Evolutionary conservation across 2,888 invertebrate genomes (phyloP).

Genomic region (Plagodis pulveraria): DNA sequence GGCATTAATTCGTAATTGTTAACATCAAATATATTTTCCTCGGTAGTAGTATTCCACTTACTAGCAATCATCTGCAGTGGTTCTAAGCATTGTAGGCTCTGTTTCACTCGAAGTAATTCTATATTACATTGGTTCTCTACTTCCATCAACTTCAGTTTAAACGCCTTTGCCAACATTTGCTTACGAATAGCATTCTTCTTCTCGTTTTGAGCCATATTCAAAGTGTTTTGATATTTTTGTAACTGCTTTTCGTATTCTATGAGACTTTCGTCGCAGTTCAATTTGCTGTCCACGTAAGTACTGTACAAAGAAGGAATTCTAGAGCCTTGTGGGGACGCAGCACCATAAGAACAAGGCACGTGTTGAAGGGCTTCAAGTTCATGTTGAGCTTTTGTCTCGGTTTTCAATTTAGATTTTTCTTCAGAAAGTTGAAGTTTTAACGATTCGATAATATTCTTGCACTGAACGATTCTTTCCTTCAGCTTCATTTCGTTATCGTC

Average conservation of each 20-base stretch:
- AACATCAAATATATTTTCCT: conserved; percentile 54
- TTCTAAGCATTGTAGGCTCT: conserved; percentile 75
- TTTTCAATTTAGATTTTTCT: conserved; percentile 68
- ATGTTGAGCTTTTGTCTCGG: conserved; percentile 45
- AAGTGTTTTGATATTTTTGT: conserved; percentile 73
- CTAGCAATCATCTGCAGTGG: conserved; percentile 71
- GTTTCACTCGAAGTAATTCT: conserved; percentile 73
- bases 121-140: conserved; percentile 80
- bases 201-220: conserved; percentile 75
- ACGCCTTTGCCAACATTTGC: conserved; percentile 78
- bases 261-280: conserved; percentile 68
- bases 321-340: conserved; percentile 8
- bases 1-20: conserved; percentile 68
- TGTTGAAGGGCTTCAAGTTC: conserved; percentile 11
- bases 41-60: conserved; percentile 65
- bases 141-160: conserved; percentile 71
- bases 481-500: conserved; percentile 67
- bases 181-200: conserved; percentile 77
- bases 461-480: conserved; percentile 71
- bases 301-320: conserved; percentile 47
- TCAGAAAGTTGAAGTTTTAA: conserved; percentile 68
- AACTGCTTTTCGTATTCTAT: conserved; percentile 78
- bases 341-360: conserved; percentile 12
- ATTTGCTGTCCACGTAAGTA: conserved; percentile 61
- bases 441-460: conserved; percentile 69